Percentiles rank a stretch among this genome's conserved stretches.
These are phyloP conservation scores for Notothenia coriiceps DNA, from an alignment of 2,113 vertebrate species.

Conservation along the genomic window DNA sequence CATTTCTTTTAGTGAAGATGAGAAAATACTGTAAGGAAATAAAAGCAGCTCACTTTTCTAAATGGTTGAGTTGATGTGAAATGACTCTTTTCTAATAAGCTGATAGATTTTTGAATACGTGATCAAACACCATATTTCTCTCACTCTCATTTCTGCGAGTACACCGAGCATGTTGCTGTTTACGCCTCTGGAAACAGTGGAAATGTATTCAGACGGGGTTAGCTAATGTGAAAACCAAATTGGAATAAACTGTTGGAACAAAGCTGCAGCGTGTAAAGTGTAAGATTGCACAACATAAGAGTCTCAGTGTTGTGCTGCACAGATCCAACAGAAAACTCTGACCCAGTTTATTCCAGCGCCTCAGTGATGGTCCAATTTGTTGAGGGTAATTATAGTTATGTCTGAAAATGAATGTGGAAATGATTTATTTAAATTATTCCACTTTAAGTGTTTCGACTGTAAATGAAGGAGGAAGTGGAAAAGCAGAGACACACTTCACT, in stretches of 20 bases:
- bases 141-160: conserved; percentile 10
- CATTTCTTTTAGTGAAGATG: not conserved
- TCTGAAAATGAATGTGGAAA: conserved; percentile 29
- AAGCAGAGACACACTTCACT: not conserved
- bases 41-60: too few relatives aligned
- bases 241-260: conserved; percentile 11
- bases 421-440: conserved; percentile 25
- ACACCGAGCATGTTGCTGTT: conserved; percentile 27
- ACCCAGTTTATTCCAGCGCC: conserved; percentile 8
- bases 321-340: not conserved
- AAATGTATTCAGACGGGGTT: conserved; percentile 20
- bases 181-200: conserved; percentile 30
- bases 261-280: not conserved
- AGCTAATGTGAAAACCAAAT: conserved; percentile 13
- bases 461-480: not conserved
- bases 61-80: not conserved
- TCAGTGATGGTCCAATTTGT: conserved; percentile 18
- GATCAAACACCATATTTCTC: conserved; percentile 19
- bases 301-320: not conserved
- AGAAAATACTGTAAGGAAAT: too few relatives aligned
- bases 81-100: not conserved
- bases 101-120: conserved; percentile 2
- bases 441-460: not conserved
- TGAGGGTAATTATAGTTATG: conserved; percentile 13
- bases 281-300: not conserved